phyloP scores from a whole-genome alignment of 2,113 vertebrate genomes.

The Myiopsitta monachus region DNA sequence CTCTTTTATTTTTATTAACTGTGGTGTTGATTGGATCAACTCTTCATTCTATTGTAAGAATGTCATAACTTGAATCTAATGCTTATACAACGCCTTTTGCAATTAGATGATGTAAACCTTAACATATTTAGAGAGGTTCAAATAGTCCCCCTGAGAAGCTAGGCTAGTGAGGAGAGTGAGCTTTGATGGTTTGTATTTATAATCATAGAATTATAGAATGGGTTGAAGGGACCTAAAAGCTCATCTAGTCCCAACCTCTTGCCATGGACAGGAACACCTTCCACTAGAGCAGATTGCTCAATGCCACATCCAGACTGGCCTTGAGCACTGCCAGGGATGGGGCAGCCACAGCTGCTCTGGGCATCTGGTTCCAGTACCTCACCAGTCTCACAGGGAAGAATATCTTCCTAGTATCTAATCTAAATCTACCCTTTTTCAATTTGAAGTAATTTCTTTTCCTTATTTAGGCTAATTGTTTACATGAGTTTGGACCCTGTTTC shows the following conservation, averaged over 20 bases:
- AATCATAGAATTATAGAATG: background rate
- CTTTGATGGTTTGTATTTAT: constrained; percentile 46
- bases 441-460: background rate
- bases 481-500: background rate
- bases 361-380: background rate
- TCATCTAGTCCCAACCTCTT: background rate
- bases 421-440: background rate
- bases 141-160: constrained; percentile 39
- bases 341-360: background rate
- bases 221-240: background rate
- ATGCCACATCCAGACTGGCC: background rate
- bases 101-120: constrained; percentile 61
- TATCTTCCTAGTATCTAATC: background rate
- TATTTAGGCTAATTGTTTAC: background rate
- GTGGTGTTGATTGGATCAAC: constrained; percentile 15
- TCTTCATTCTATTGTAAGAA: constrained; percentile 33
- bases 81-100: constrained; percentile 59
- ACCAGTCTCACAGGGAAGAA: background rate
- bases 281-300: background rate
- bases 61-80: constrained; percentile 38
- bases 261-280: background rate
- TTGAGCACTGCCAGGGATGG: background rate
- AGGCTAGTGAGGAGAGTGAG: background rate
- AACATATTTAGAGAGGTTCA: constrained; percentile 8
- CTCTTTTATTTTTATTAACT: background rate